Evolutionary conservation across 2,797 vertebrate genomes (phyloP).

Genomic region (Pseudochirops cupreus): DNA sequence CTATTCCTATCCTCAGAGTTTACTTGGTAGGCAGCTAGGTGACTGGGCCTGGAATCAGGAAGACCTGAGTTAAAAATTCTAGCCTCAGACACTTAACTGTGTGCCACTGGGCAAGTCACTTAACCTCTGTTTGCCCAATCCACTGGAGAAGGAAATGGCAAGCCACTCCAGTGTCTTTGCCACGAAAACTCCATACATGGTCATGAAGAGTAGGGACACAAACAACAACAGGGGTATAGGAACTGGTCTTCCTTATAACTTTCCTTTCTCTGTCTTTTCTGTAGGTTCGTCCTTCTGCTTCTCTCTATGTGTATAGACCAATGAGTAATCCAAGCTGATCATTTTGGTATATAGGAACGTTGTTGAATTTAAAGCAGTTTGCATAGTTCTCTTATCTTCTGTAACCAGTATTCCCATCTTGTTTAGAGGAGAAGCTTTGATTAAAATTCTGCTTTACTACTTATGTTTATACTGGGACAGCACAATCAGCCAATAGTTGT

Average conservation of each 20-base stretch:
- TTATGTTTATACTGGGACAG: conserved; percentile 70
- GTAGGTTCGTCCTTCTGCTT: too few species aligned
- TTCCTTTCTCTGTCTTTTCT: too few species aligned
- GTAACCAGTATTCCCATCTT: too few species aligned
- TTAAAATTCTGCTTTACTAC: conserved; percentile 66
- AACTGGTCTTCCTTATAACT: too few species aligned
- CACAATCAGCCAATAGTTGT: too few species aligned
- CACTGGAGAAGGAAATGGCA: not conserved
- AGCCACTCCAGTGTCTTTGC: not conserved
- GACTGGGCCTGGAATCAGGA: not conserved
- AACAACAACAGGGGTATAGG: not conserved
- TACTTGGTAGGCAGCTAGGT: not conserved
- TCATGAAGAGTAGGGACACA: not conserved
- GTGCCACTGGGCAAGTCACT: not conserved
- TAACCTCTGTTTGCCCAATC: not conserved
- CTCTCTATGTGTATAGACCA: too few species aligned
- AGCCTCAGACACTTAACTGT: not conserved
- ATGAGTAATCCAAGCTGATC: too few species aligned
- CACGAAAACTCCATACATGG: not conserved
- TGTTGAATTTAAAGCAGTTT: too few species aligned
- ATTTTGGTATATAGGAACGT: too few species aligned
- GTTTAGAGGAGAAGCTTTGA: conserved; percentile 27
- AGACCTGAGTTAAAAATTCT: not conserved
- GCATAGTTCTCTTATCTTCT: too few species aligned
- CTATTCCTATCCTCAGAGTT: not conserved